Conservation (phyloP, 2,113 vertebrate genomes). For the Ailurus styani region DNA sequence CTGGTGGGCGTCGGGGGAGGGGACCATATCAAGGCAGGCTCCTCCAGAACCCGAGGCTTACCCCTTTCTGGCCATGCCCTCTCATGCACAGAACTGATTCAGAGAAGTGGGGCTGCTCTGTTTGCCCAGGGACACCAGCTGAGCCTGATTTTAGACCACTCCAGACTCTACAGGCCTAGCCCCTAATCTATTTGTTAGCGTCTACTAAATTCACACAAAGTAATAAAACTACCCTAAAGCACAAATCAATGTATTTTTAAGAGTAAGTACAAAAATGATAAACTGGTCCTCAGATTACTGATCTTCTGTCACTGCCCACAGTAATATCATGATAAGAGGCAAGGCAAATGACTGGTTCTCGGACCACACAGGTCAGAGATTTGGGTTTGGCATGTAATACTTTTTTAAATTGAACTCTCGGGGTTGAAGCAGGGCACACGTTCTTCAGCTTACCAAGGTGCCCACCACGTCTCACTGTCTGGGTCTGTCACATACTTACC, state of each 20-base stretch:
- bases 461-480: neutral
- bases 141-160: neutral
- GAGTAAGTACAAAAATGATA: neutral
- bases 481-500: neutral
- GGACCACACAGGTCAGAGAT: neutral
- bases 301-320: neutral
- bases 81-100: neutral
- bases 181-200: neutral
- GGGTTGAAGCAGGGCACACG: neutral
- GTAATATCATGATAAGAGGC: neutral
- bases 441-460: neutral
- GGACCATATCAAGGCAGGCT: neutral
- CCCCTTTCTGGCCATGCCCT: neutral
- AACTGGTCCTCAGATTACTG: neutral
- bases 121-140: neutral
- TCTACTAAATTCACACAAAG: neutral
- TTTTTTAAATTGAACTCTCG: neutral
- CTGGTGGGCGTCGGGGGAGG: neutral
- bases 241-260: neutral
- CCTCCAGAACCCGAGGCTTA: neutral
- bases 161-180: neutral
- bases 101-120: neutral
- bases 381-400: neutral
- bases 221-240: neutral
- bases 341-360: neutral